Evolutionary conservation across 2,888 invertebrate species (phyloP).

Genomic region (Spilarctia lutea): DNA sequence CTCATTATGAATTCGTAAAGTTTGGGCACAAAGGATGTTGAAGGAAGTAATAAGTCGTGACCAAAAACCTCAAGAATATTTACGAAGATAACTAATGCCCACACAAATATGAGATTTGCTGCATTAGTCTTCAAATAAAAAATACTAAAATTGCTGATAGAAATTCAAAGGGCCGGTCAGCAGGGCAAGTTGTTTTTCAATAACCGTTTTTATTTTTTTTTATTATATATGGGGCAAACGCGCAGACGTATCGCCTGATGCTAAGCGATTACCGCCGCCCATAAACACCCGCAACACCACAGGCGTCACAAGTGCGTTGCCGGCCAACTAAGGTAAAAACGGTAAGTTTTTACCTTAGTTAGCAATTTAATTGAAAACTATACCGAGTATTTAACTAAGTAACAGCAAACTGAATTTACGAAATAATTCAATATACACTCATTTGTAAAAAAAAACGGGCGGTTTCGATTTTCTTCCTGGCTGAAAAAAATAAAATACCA

Average conservation of each 20-base stretch:
- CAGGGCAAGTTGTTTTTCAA: too few species aligned
- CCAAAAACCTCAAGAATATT: background rate
- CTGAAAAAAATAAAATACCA: too few species aligned
- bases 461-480: too few species aligned
- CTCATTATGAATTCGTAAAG: background rate
- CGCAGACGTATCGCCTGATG: too few species aligned
- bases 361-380: background rate
- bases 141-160: background rate
- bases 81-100: background rate
- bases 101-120: background rate
- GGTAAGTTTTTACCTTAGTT: background rate
- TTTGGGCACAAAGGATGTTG: background rate
- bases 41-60: background rate
- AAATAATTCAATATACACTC: conserved; percentile 31
- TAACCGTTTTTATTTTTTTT: too few species aligned
- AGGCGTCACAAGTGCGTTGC: too few species aligned
- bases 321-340: too few species aligned
- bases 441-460: too few species aligned
- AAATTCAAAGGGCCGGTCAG: background rate
- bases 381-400: background rate
- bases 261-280: too few species aligned
- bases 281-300: too few species aligned
- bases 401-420: conserved; percentile 15
- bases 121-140: background rate
- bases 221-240: too few species aligned